Percentiles rank a stretch among this genome's conserved stretches.
Conservation (phyloP, 2,888 invertebrate genomes). For the Minunthozetes semirufus region DNA sequence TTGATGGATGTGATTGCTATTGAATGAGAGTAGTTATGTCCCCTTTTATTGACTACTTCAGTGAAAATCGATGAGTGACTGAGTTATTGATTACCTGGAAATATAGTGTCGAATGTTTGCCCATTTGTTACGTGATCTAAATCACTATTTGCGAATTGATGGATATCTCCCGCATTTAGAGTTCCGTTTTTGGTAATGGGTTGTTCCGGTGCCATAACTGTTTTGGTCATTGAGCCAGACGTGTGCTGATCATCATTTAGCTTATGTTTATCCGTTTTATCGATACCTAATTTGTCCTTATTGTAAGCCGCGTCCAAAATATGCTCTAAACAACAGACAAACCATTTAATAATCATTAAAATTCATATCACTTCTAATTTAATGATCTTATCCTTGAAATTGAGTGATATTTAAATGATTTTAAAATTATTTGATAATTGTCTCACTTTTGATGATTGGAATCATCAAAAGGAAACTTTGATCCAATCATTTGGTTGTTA, state of each 20-base stretch:
- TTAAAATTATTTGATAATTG: not conserved
- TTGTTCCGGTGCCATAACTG: not conserved
- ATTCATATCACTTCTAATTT: no score
- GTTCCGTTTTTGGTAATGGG: not conserved
- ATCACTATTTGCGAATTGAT: not conserved
- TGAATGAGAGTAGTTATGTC: no score
- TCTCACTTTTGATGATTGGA: not conserved
- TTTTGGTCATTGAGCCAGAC: not conserved
- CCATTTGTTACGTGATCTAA: not conserved
- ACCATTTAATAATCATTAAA: not conserved
- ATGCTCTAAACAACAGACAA: conserved; percentile 3
- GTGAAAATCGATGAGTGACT: not conserved
- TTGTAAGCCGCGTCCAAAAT: conserved; percentile 29
- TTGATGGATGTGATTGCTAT: no score
- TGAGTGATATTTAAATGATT: not conserved
- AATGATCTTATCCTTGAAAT: no score
- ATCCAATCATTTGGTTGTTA: no score
- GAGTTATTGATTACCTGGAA: not conserved
- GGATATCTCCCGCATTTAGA: not conserved
- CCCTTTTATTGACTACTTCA: no score
- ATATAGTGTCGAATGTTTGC: conserved; percentile 15
- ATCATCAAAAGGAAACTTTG: no score
- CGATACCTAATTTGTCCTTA: conserved; percentile 26
- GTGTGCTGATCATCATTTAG: not conserved
- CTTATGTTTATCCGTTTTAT: not conserved